These are phyloP conservation scores for Saguinus imperator DNA, from an alignment of 2,113 vertebrate genomes.

Conservation along the genomic window DNA sequence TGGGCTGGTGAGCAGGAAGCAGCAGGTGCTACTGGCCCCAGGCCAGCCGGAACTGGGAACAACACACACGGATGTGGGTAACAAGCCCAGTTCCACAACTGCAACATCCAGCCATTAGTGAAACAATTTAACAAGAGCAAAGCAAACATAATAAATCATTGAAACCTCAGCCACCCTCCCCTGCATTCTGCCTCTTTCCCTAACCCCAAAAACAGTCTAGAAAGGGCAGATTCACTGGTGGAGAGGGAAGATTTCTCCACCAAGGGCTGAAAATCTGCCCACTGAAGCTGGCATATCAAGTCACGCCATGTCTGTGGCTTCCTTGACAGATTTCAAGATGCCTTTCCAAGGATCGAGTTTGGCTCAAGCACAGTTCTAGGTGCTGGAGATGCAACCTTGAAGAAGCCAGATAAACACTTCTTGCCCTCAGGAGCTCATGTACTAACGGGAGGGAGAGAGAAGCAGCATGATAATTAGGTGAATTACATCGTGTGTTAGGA, in stretches of 20 bases:
- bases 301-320: not conserved
- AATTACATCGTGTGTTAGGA: not conserved
- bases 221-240: not conserved
- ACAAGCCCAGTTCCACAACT: slow-evolving; percentile 27
- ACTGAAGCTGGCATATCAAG: not conserved
- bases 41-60: slow-evolving; percentile 64
- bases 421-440: not conserved
- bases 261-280: not conserved
- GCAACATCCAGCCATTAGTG: not conserved
- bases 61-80: slow-evolving; percentile 67
- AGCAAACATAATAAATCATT: slow-evolving; percentile 36
- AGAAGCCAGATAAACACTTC: not conserved
- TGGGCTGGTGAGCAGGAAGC: not conserved
- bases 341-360: not conserved
- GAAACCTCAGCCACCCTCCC: not conserved
- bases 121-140: not conserved
- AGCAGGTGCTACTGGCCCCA: slow-evolving; percentile 12
- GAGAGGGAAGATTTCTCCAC: not conserved
- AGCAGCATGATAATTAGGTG: not conserved
- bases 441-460: not conserved
- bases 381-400: not conserved
- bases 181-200: not conserved
- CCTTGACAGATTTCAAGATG: not conserved
- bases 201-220: not conserved
- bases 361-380: not conserved